Percentiles rank a stretch among this genome's conserved stretches.
Conservation (phyloP, 2,797 vertebrate genomes). For the Siniperca scherzeri region DNA sequence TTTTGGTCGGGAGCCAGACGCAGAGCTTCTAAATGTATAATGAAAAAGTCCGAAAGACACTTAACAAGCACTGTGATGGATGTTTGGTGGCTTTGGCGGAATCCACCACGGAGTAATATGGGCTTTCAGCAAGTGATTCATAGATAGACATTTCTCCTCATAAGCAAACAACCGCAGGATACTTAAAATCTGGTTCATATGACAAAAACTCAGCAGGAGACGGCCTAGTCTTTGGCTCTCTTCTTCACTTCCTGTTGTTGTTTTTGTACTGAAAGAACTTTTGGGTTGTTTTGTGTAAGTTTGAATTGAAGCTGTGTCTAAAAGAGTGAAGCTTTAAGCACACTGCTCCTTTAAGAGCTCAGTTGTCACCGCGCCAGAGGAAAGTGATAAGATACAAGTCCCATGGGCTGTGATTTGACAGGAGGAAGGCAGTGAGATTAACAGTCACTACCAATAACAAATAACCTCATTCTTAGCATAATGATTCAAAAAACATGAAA, state of each 20-base stretch:
- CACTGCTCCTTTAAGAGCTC: conserved; percentile 66
- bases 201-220: conserved; percentile 59
- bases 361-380: conserved; percentile 58
- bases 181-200: conserved; percentile 65
- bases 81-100: conserved; percentile 74
- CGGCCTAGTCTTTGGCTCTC: conserved; percentile 23
- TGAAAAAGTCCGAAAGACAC: conserved; percentile 77
- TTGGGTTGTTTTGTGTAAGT: conserved; percentile 31
- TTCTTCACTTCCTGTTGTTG: conserved; percentile 54
- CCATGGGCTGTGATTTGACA: conserved; percentile 75
- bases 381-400: conserved; percentile 76
- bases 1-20: conserved; percentile 66
- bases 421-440: conserved; percentile 67
- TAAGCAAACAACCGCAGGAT: conserved; percentile 66
- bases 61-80: conserved; percentile 80
- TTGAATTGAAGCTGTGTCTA: conserved; percentile 31
- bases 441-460: conserved; percentile 67
- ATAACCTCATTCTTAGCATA: conserved; percentile 71
- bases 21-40: conserved; percentile 70
- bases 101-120: conserved; percentile 70
- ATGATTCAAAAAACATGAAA: conserved; percentile 38
- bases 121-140: conserved; percentile 78
- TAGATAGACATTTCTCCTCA: conserved; percentile 63
- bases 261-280: conserved; percentile 29
- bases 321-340: background rate